These are phyloP conservation scores for Crypturellus undulatus DNA, from an alignment of 2,113 vertebrate genomes.

Conservation along the genomic window DNA sequence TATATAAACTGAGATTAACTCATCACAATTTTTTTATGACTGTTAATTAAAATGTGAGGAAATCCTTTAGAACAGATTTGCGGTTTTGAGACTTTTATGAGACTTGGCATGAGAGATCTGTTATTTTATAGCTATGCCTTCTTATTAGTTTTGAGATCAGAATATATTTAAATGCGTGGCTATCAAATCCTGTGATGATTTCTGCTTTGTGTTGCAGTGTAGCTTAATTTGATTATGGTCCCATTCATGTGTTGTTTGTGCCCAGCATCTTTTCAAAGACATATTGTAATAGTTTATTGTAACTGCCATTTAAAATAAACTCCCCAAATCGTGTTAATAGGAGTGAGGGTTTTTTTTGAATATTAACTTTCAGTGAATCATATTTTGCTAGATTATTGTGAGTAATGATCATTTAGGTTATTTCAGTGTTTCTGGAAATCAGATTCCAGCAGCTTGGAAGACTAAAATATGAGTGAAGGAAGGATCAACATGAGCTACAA, in stretches of 20 bases:
- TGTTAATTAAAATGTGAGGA: conserved; percentile 74
- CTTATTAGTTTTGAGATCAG: conserved; percentile 62
- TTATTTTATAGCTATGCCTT: conserved; percentile 57
- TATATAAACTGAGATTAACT: conserved; percentile 63
- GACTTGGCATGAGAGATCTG: conserved; percentile 55
- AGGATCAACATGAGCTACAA: neutral
- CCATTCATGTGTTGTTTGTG: conserved; percentile 9
- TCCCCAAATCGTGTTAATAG: neutral
- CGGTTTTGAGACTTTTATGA: conserved; percentile 67
- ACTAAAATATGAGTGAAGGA: neutral
- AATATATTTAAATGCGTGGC: conserved; percentile 24
- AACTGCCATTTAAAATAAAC: conserved; percentile 20
- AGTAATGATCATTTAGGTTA: neutral
- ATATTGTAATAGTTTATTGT: conserved; percentile 8
- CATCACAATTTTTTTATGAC: conserved; percentile 73
- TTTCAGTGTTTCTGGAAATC: neutral
- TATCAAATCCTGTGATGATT: conserved; percentile 54
- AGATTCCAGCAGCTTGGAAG: neutral
- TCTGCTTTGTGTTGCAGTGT: conserved; percentile 52
- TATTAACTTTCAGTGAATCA: neutral
- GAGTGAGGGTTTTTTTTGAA: neutral
- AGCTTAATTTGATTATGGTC: conserved; percentile 33
- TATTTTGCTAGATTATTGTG: neutral
- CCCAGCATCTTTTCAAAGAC: neutral
- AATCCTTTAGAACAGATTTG: conserved; percentile 69